Conservation (phyloP, 2,113 vertebrate species). For the Antechinus stuartii region DNA sequence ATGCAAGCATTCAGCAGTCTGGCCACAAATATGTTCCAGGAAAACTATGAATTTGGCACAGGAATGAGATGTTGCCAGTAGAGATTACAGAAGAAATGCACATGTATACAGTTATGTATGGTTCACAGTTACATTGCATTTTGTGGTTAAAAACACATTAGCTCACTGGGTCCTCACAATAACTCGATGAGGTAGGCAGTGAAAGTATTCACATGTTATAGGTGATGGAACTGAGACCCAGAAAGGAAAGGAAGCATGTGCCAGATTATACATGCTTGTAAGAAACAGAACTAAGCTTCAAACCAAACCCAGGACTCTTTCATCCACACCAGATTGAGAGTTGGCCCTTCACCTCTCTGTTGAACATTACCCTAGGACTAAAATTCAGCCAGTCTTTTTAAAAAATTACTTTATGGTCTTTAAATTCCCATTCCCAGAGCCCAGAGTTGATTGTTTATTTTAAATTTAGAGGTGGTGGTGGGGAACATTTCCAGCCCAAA, state of each 20-base stretch:
- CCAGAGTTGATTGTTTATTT: conserved; percentile 6
- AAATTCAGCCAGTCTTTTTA: neutral
- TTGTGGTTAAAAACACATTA: neutral
- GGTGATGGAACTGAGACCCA: neutral
- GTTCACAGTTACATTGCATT: neutral
- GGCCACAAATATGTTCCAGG: neutral
- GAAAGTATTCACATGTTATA: neutral
- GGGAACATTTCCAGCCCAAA: conserved; percentile 23
- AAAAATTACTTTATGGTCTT: conserved; percentile 12
- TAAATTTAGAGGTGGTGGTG: neutral
- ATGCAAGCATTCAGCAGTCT: neutral
- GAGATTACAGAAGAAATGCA: neutral
- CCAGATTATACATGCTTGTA: neutral
- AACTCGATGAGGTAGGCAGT: neutral
- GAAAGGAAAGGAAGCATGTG: neutral
- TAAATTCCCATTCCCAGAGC: neutral
- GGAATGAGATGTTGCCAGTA: neutral
- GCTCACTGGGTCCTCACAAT: neutral
- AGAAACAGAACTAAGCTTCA: neutral
- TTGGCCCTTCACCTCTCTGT: neutral
- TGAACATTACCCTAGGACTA: neutral
- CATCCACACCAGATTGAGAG: neutral
- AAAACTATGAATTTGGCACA: neutral
- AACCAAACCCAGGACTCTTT: neutral
- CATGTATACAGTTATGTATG: neutral